Base-by-base conservation (phyloP, 2,113 vertebrate species). In the Cercocebus atys region DNA sequence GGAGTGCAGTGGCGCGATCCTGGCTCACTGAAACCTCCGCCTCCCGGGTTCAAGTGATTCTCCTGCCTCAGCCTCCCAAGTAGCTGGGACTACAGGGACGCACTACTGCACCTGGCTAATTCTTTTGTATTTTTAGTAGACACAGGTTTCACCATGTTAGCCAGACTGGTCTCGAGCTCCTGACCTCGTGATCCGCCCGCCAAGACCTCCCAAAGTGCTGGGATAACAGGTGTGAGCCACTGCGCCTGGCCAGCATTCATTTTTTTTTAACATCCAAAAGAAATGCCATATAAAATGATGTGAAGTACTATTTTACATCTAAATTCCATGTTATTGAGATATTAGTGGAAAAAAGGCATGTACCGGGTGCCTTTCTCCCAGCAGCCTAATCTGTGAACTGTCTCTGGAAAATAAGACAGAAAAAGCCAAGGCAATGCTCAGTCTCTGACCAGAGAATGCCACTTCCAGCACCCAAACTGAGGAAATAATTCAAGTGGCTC, bases 191-290 rank as follows among this genome's bases (percentile, higher is more conserved):
- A 64, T 32, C 12, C 0, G 2, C 61, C 61, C 6, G 12, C 27
- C 61, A 30, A 30, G 61, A 30, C 61, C 61, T 30, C 11, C 61
- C 27, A 64, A 64, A 64, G 12, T 30, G 12, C 61, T 64, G 27
- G 61, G 27, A 64, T 32, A 30, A 64, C 11, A 30, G 27, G 61
- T 64, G 25, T 64, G 27, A 64, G 61, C 61, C 27, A 64, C 61
- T 32, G 27, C 5, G 30, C 96, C n/a, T 32, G 35, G 17, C 35
- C 68, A 70, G 68, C 68, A 72, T 72, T 72, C 17, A 72, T 47
- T 32, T 92, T 97, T 92, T 97, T 92, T 81, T 81, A 95, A 76
- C 50, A 83, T 95, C 83, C 59, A 94, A 81, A 32, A 90, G 32
- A n/a, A 94, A 68, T 45, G 3, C 40, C 61, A 92, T 66, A 72